phyloP scores from a whole-genome alignment of 1,140 invertebrate genomes.

The Muscidifurax raptorellus region DNA sequence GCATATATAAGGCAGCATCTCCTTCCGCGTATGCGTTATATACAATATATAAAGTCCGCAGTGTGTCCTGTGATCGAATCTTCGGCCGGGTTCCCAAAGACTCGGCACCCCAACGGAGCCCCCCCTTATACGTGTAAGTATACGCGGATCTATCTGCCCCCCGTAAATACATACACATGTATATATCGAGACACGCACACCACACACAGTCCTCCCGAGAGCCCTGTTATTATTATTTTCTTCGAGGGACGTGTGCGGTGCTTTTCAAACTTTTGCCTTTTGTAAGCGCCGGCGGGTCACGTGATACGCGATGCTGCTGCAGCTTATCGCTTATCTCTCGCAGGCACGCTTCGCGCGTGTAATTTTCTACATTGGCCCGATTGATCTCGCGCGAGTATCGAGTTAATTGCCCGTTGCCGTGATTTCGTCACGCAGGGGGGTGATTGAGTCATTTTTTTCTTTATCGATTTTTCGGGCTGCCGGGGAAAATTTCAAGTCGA shows the following conservation, averaged over 20 bases:
- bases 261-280: background rate
- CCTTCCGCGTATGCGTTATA: background rate
- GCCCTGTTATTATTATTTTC: constrained; percentile 12
- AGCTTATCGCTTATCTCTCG: background rate
- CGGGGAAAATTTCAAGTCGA: no score
- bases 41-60: background rate
- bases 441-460: background rate
- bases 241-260: background rate
- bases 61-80: constrained; percentile 71
- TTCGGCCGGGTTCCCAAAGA: constrained; percentile 73
- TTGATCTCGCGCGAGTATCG: background rate
- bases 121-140: constrained; percentile 51
- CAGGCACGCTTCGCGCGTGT: no score
- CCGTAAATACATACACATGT: background rate
- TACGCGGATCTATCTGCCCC: background rate
- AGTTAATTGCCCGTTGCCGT: background rate
- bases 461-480: no score
- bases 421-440: no score
- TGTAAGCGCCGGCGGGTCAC: background rate
- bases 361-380: background rate
- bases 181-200: background rate
- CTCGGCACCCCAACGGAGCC: constrained; percentile 55
- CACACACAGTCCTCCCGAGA: background rate
- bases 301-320: background rate
- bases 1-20: constrained; percentile 11